These are phyloP conservation scores for Gavia stellata DNA, from an alignment of 2,113 vertebrate genomes.

Conservation along the genomic window DNA sequence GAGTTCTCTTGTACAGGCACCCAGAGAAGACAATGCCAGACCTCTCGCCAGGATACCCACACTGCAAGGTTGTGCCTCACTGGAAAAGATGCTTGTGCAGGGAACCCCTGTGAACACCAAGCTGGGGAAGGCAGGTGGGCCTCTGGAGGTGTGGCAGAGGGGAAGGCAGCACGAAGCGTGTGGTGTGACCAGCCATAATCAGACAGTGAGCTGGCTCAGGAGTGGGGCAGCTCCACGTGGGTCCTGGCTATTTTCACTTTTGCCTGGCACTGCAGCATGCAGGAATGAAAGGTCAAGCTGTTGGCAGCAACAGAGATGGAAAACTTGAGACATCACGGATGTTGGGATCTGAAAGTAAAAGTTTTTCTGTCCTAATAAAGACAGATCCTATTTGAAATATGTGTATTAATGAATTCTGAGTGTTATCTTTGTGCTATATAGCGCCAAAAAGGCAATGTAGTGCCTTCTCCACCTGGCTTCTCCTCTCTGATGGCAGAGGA, in stretches of 20 bases:
- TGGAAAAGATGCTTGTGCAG: not conserved
- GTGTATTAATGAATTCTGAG: not conserved
- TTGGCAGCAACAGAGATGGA: not conserved
- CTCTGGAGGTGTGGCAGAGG: not conserved
- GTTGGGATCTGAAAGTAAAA: not conserved
- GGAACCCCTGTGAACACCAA: not conserved
- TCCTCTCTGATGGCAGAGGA: not conserved
- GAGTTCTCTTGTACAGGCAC: not conserved
- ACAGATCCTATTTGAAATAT: not conserved
- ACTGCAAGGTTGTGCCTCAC: not conserved
- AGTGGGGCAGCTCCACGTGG: not conserved
- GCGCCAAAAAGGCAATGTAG: not conserved
- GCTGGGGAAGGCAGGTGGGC: not conserved
- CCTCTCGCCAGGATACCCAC: not conserved
- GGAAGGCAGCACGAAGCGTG: not conserved
- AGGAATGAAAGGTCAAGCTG: not conserved
- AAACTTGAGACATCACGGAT: not conserved
- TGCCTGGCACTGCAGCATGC: not conserved
- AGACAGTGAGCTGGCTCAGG: not conserved
- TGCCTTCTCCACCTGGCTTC: not conserved
- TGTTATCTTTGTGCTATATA: not conserved
- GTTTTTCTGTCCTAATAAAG: not conserved
- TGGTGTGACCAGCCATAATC: not conserved
- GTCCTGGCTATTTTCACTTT: not conserved
- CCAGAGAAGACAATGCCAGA: not conserved